Percentiles rank a stretch among this genome's conserved stretches.
Evolutionary conservation across 2,888 invertebrate species (phyloP).

Genomic region (Thymelicus acteon): DNA sequence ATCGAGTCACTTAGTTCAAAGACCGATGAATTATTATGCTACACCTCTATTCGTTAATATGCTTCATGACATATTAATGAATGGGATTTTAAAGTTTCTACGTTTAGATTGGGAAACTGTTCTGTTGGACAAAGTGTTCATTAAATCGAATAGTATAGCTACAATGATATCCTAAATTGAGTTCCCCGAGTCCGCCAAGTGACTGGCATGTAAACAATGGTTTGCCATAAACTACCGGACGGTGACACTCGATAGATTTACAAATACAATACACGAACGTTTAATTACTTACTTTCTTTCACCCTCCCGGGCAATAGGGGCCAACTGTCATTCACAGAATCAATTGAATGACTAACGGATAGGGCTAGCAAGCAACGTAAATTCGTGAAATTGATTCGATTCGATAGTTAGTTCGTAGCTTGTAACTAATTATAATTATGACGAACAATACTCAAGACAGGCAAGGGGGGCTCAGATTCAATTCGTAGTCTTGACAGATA

Average conservation of each 20-base stretch:
- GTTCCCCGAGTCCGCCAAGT: slow-evolving; percentile 64
- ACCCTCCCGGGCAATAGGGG: slow-evolving; percentile 46
- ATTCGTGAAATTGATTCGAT: neutral
- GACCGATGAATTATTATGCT: too few species aligned
- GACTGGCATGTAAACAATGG: slow-evolving; percentile 75
- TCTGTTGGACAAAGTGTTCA: slow-evolving; percentile 58
- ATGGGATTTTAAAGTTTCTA: slow-evolving; percentile 14
- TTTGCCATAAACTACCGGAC: slow-evolving; percentile 61
- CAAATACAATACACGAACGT: slow-evolving; percentile 43
- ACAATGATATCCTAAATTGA: slow-evolving; percentile 61
- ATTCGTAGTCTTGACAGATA: too few species aligned
- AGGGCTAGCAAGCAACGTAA: neutral
- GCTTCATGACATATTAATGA: neutral
- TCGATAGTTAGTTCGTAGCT: neutral
- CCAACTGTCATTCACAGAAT: slow-evolving; percentile 39
- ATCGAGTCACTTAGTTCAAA: too few species aligned
- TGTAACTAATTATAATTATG: too few species aligned
- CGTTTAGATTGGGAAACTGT: neutral
- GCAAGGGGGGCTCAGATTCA: too few species aligned
- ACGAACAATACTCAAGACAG: too few species aligned
- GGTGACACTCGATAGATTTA: slow-evolving; percentile 61
- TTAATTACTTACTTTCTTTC: slow-evolving; percentile 67
- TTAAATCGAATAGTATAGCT: slow-evolving; percentile 57
- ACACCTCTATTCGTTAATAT: slow-evolving; percentile 2
- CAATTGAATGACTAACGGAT: slow-evolving; percentile 36